Base-by-base conservation (phyloP, 2,797 vertebrate species). In the Sebastes minor region DNA sequence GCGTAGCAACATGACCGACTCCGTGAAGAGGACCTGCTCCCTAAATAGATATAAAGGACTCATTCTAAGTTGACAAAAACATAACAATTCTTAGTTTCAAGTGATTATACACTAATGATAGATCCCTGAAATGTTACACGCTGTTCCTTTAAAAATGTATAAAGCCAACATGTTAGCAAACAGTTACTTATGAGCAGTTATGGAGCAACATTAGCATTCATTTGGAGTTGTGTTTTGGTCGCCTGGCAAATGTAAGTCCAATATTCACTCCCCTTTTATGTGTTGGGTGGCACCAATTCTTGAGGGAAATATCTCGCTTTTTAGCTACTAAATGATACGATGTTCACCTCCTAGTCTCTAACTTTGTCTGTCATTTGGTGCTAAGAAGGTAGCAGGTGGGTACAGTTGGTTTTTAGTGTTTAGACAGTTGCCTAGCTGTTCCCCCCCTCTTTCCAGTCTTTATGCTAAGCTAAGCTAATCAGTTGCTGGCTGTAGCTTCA, bases 1-100 rank as follows among this genome's bases (percentile, higher is more conserved):
- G 14, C 6, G 0, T 0, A 16, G 42, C 42, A 46, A 46, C 42
- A 2, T 46, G 1, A 0, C 1, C 0, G 0, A 46, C 42, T 7
- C 42, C 2, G 1, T 46, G 42, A 46, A 46, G 42, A 46, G 3
- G 42, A 46, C 42, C 1, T 0, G 38, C 38, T 42, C 14, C 38
- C 38, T 42, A 42, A 0, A 0, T 42, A 42, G 38, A 42, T 42
- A 42, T 42, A 0, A 46, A 46, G 6, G 14, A 16, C 12, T 38
- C 35, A 38, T 38, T 38, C 0, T 6, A 38, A 38, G 35, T 0
- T 38, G 5, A 14, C 2, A 13, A 38, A 38, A 42, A 42, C 38
- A 1, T 0, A 42, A 42, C 5, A 0, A 42, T 16, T 42, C 38
- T 42, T 42, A 42, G 38, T 42, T 42, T 42, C 38, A 42, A 0